A percentile compares a stretch with the other conserved stretches of the same genome.
These are phyloP conservation scores for Garrulus glandarius DNA, from an alignment of 2,797 vertebrate species.

Conservation along the genomic window DNA sequence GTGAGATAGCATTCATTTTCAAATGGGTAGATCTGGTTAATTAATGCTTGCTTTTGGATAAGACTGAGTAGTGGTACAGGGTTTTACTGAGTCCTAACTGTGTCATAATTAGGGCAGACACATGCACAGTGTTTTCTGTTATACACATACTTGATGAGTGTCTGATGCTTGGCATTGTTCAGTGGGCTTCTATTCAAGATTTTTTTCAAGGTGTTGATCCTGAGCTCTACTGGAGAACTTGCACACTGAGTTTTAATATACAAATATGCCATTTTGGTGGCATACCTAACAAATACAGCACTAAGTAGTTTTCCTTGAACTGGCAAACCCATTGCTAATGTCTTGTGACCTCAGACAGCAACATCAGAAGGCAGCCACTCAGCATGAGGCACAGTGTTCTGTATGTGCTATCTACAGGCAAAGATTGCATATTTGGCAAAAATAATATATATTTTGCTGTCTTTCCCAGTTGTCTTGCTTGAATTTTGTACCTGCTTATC, in stretches of 20 bases:
- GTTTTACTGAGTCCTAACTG: background rate
- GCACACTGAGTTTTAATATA: background rate
- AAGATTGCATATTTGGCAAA: background rate
- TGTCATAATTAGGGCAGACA: background rate
- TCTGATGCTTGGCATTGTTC: background rate
- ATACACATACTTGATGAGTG: fast-evolving
- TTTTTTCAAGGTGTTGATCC: background rate
- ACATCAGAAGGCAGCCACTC: background rate
- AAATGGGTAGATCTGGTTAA: background rate
- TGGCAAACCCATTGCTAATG: background rate
- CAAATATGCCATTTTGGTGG: background rate
- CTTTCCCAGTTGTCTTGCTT: background rate
- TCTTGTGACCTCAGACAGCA: background rate
- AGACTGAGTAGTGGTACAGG: background rate
- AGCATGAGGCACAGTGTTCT: fast-evolving
- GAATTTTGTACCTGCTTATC: background rate
- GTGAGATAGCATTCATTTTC: background rate
- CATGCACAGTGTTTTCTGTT: background rate
- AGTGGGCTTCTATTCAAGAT: background rate
- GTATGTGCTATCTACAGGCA: background rate
- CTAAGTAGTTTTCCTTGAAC: background rate
- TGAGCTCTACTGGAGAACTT: background rate
- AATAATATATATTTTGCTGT: background rate
- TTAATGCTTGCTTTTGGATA: background rate
- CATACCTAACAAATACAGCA: background rate